Conservation (phyloP, 2,888 invertebrate species). For the Athalia circularis region DNA sequence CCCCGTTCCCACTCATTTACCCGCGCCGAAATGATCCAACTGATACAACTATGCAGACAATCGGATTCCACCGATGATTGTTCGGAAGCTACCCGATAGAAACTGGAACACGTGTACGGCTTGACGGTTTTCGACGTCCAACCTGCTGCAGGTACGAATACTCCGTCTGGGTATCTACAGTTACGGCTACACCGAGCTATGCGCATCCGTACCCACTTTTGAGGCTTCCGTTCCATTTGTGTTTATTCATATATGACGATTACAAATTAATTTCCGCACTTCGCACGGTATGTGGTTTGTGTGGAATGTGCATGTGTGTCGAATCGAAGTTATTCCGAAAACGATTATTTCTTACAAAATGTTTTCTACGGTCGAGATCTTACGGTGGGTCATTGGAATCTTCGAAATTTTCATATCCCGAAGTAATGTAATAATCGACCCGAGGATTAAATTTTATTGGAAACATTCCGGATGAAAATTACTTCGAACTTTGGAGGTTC, state of each 20-base stretch:
- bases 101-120: slow-evolving; percentile 9
- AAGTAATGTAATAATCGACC: too few species aligned
- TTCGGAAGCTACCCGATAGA: slow-evolving; percentile 26
- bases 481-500: too few species aligned
- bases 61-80: slow-evolving; percentile 41
- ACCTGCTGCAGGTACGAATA: background rate
- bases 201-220: too few species aligned
- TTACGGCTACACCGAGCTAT: background rate
- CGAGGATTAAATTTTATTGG: too few species aligned
- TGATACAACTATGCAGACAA: slow-evolving; percentile 41
- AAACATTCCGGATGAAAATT: too few species aligned
- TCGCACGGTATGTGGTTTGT: background rate
- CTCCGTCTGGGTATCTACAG: background rate
- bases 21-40: background rate
- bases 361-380: too few species aligned
- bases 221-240: too few species aligned
- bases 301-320: background rate
- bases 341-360: too few species aligned
- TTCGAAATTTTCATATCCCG: too few species aligned
- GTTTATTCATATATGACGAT: background rate
- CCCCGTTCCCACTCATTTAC: background rate
- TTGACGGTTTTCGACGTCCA: background rate
- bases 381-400: too few species aligned
- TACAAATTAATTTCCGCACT: slow-evolving; percentile 29
- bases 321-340: too few species aligned